phyloP scores from a whole-genome alignment of 2,113 vertebrate species.

The Buteo buteo region DNA sequence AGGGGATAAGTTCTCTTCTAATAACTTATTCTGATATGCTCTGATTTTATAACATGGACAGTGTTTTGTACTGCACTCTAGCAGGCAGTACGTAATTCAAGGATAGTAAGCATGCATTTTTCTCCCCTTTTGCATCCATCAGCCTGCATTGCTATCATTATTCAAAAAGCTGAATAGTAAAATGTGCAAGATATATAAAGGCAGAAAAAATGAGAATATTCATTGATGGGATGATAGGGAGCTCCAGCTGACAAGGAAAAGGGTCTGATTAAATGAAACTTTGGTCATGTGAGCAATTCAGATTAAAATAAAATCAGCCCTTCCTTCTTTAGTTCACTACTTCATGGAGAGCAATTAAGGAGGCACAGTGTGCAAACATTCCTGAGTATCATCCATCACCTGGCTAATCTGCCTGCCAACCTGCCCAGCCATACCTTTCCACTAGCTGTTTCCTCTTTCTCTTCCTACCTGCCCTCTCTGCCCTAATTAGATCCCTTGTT shows the following conservation, averaged over 20 bases:
- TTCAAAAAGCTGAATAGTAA: neutral
- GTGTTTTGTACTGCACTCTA: neutral
- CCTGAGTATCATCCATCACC: neutral
- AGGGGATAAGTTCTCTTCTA: neutral
- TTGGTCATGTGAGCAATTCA: neutral
- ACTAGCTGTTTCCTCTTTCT: neutral
- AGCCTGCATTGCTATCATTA: neutral
- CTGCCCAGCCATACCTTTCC: neutral
- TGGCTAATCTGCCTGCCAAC: neutral
- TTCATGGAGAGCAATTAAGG: neutral
- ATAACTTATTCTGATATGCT: neutral
- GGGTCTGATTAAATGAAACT: neutral
- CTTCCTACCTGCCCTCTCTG: neutral
- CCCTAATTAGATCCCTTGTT: neutral
- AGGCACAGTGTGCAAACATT: neutral
- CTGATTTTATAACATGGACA: neutral
- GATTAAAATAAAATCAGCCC: neutral
- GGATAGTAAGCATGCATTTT: neutral
- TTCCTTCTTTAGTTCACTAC: neutral
- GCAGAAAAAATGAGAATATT: neutral
- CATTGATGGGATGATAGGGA: neutral
- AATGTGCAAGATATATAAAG: neutral
- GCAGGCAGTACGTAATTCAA: neutral
- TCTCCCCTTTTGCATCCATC: neutral
- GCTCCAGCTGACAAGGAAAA: neutral